A percentile compares a stretch with the other conserved stretches of the same genome.
phyloP scores from a whole-genome alignment of 2,797 vertebrate species.

The Clarias laeviceps region DNA sequence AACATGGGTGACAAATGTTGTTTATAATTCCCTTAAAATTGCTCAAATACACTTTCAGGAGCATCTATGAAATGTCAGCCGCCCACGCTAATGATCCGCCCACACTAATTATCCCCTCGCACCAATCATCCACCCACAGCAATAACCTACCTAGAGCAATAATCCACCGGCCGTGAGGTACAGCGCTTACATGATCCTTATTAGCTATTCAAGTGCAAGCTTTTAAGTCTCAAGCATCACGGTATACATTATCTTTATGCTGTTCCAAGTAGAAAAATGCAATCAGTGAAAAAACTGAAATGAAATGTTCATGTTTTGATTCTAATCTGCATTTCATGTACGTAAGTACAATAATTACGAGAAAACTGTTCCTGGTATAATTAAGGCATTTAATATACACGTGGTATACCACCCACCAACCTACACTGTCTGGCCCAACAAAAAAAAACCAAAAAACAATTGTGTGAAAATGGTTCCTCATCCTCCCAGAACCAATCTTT shows the following conservation, averaged over 20 bases:
- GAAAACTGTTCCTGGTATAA: slow-evolving; percentile 6
- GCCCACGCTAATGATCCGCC: slow-evolving; percentile 10
- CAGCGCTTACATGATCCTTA: slow-evolving; percentile 2
- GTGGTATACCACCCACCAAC: neutral
- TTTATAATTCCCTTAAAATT: slow-evolving; percentile 9
- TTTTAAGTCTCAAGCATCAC: neutral
- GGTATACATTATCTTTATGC: neutral
- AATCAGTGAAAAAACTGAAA: neutral
- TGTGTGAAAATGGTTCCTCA: no score
- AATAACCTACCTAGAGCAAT: slow-evolving; percentile 12
- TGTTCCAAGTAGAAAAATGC: neutral
- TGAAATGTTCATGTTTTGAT: neutral
- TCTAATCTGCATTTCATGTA: neutral
- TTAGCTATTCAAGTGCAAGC: slow-evolving; percentile 5
- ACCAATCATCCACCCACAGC: neutral
- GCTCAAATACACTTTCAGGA: slow-evolving; percentile 18
- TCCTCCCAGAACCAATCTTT: no score
- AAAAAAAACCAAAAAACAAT: no score
- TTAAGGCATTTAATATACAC: neutral
- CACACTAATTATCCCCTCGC: slow-evolving; percentile 22
- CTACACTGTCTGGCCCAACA: no score
- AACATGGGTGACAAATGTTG: neutral
- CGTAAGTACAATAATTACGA: slow-evolving; percentile 6
- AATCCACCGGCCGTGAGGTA: neutral
- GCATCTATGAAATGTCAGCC: slow-evolving; percentile 1